Conservation (phyloP, 2,113 vertebrate genomes). For the Silurus meridionalis region DNA sequence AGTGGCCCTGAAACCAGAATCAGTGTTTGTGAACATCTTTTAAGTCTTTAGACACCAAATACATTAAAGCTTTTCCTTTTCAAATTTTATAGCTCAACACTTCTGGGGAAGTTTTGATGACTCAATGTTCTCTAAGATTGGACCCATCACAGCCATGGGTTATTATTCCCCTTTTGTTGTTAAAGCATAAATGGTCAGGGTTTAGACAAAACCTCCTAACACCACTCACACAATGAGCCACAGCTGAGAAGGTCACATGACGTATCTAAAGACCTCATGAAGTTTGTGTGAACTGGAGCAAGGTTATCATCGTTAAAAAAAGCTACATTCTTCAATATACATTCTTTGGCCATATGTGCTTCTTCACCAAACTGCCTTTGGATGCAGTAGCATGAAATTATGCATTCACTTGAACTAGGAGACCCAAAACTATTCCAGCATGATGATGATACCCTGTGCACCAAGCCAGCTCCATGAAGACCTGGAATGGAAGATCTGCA, state of each 20-base stretch:
- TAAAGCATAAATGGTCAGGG: neutral
- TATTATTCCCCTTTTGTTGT: neutral
- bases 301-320: too few species aligned
- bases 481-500: too few species aligned
- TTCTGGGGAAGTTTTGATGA: neutral
- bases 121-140: neutral
- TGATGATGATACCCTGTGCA: too few species aligned
- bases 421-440: too few species aligned
- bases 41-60: neutral
- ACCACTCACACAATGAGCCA: neutral
- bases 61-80: neutral
- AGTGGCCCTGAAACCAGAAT: neutral
- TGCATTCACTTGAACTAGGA: too few species aligned
- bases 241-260: neutral
- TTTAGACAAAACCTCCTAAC: neutral
- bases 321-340: too few species aligned
- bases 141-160: neutral
- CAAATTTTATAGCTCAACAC: neutral
- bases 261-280: neutral
- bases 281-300: neutral
- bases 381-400: too few species aligned
- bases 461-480: too few species aligned
- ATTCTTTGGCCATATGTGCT: too few species aligned
- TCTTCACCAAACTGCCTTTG: too few species aligned
- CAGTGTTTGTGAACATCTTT: neutral